These are phyloP conservation scores for Eubasilissa regina DNA, from an alignment of 1,140 invertebrate genomes.

Conservation along the genomic window DNA sequence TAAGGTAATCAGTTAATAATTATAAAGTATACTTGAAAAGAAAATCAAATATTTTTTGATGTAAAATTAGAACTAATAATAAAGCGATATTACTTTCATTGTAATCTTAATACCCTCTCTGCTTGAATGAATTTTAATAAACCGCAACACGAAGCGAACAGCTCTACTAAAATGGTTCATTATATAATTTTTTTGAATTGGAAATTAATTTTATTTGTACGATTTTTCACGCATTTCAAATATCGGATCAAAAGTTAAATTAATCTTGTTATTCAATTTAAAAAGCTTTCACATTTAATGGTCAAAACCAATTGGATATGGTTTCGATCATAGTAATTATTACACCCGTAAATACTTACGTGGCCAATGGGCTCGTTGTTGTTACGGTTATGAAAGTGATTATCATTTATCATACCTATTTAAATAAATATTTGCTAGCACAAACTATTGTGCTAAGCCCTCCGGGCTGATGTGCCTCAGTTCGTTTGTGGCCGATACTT, in stretches of 20 bases:
- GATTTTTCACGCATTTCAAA: slow-evolving; percentile 4
- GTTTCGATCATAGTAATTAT: background rate
- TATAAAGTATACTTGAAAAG: no score
- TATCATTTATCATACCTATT: no score
- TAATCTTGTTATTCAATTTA: slow-evolving; percentile 19
- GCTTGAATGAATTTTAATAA: background rate
- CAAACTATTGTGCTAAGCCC: no score
- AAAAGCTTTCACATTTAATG: slow-evolving; percentile 1
- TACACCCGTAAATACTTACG: background rate
- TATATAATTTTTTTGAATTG: background rate
- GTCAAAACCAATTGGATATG: background rate
- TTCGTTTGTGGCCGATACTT: no score
- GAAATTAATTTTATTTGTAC: background rate
- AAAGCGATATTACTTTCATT: background rate
- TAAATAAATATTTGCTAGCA: no score
- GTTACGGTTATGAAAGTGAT: no score
- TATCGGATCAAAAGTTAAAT: background rate
- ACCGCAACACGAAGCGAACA: background rate
- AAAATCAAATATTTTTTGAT: no score
- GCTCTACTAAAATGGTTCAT: background rate
- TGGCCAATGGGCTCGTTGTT: background rate
- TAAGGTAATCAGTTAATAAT: no score
- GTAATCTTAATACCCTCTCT: background rate
- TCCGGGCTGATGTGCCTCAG: no score
- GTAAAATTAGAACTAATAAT: background rate